Conservation (phyloP, 2,797 vertebrate species). For the Craterocephalus amniculus region DNA sequence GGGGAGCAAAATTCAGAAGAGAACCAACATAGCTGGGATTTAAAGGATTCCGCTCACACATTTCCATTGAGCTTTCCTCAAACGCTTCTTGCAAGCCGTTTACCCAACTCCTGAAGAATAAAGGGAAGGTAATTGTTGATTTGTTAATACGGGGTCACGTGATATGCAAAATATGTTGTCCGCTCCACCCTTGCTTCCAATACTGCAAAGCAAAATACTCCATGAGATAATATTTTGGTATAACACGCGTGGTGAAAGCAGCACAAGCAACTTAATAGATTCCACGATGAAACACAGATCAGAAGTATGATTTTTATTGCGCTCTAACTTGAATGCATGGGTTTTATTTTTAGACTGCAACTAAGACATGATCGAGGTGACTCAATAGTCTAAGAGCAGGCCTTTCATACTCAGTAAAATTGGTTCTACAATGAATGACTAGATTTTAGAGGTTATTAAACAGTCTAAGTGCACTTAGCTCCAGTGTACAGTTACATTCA, state of each 20-base stretch:
- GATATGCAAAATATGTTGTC: conserved; percentile 84
- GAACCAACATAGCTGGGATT: conserved; percentile 94
- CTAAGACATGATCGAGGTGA: conserved; percentile 10
- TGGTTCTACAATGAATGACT: neutral
- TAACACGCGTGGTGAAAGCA: conserved; percentile 40
- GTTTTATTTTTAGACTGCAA: neutral
- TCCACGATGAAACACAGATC: neutral
- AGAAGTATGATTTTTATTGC: neutral
- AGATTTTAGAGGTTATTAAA: neutral
- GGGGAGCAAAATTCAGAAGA: conserved; percentile 89
- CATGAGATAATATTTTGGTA: conserved; percentile 63
- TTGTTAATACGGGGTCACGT: conserved; percentile 88
- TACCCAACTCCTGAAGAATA: conserved; percentile 93
- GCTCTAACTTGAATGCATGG: conserved; percentile 3
- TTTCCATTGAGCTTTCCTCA: conserved; percentile 88
- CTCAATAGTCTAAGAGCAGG: conserved; percentile 1
- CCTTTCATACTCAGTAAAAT: neutral
- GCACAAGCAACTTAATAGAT: conserved; percentile 16
- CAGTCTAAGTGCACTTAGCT: neutral
- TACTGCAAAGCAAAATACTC: conserved; percentile 68
- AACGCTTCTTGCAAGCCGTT: conserved; percentile 85
- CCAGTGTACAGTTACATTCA: neutral
- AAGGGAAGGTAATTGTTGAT: conserved; percentile 90
- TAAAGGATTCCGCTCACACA: conserved; percentile 96
- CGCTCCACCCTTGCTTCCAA: conserved; percentile 86